A percentile compares a stretch with the other conserved stretches of the same genome.
Conservation (phyloP, 2,113 vertebrate genomes). For the Chloroceryle aenea region DNA sequence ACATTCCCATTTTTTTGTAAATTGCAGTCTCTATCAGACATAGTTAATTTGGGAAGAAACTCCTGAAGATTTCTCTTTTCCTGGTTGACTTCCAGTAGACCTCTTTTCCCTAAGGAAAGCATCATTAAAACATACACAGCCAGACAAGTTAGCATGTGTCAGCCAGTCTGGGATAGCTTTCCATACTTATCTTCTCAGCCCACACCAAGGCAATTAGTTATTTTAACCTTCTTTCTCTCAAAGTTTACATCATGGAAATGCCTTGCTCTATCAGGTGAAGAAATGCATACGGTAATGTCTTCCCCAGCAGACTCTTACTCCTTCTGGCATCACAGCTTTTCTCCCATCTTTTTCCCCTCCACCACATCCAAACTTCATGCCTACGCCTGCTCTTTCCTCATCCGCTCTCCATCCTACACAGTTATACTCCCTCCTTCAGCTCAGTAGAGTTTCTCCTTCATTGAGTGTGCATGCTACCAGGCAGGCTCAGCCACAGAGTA, state of each 20-base stretch:
- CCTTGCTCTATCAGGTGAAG: slow-evolving; percentile 16
- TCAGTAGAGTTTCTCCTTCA: not conserved
- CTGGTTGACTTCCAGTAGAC: not conserved
- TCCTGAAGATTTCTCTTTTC: not conserved
- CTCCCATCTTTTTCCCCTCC: not conserved
- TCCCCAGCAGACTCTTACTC: slow-evolving; percentile 15
- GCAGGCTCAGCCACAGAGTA: not conserved
- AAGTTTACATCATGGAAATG: slow-evolving; percentile 52
- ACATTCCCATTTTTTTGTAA: not conserved
- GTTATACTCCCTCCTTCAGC: not conserved
- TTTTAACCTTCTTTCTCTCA: slow-evolving; percentile 44
- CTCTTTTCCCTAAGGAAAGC: not conserved
- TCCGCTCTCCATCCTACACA: not conserved
- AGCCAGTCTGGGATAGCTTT: slow-evolving; percentile 27
- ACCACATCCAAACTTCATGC: slow-evolving; percentile 9
- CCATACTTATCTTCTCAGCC: not conserved
- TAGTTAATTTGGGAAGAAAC: not conserved
- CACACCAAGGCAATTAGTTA: slow-evolving; percentile 50
- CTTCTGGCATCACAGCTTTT: slow-evolving; percentile 52
- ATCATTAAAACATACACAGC: not conserved
- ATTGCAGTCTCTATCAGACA: not conserved
- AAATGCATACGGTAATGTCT: not conserved
- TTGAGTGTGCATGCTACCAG: not conserved
- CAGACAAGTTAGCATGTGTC: slow-evolving; percentile 36
- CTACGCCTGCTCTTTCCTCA: not conserved